These are phyloP conservation scores for Galerucella pusilla DNA, from an alignment of 2,888 invertebrate species.

Conservation along the genomic window DNA sequence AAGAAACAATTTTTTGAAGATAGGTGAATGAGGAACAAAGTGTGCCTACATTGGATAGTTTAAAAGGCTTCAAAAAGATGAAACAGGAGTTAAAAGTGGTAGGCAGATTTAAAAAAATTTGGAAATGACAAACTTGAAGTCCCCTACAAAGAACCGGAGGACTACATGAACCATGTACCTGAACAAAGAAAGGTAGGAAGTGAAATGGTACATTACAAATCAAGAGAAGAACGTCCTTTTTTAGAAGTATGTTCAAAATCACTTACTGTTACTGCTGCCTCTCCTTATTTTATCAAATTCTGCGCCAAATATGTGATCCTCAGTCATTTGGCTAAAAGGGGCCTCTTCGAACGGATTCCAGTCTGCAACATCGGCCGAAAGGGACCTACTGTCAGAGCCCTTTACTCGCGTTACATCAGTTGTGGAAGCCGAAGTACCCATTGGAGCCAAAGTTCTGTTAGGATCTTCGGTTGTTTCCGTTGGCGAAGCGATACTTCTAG, in stretches of 20 bases:
- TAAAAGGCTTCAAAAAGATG: no score
- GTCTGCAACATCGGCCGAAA: conserved; percentile 73
- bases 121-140: no score
- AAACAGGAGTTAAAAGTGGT: no score
- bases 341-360: conserved; percentile 90
- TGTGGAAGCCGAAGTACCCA: conserved; percentile 63
- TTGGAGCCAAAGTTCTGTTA: conserved; percentile 55
- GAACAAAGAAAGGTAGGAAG: no score
- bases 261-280: conserved; percentile 79
- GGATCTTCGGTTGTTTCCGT: conserved; percentile 58
- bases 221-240: no score
- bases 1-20: no score
- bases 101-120: no score
- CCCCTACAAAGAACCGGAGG: no score
- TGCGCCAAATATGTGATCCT: conserved; percentile 84
- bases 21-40: no score
- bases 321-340: conserved; percentile 79
- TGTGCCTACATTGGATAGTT: no score
- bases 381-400: conserved; percentile 59
- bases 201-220: no score
- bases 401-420: conserved; percentile 60
- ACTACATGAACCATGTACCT: no score
- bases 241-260: not conserved
- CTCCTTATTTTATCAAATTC: conserved; percentile 85
- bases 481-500: conserved; percentile 64